A percentile compares a stretch with the other conserved stretches of the same genome.
These are phyloP conservation scores for Thereva nobilitata DNA, from an alignment of 2,888 invertebrate genomes.

Conservation along the genomic window DNA sequence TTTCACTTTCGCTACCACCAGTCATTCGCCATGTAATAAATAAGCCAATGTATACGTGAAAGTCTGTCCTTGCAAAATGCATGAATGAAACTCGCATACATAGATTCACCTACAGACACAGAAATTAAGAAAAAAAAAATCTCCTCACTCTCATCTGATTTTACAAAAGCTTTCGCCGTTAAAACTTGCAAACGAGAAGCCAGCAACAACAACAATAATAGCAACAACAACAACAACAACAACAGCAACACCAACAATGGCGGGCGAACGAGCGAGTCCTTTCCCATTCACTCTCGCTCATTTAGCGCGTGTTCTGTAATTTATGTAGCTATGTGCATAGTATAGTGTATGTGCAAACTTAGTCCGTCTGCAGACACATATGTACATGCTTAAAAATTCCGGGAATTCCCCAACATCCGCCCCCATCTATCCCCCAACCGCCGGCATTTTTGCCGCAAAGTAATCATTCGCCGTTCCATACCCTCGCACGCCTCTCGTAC, in stretches of 20 bases:
- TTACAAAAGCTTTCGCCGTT: conserved; percentile 27
- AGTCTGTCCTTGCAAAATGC: not conserved
- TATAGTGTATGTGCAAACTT: conserved; percentile 9
- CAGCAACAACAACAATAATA: conserved; percentile 9
- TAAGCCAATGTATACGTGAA: no score
- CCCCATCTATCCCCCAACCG: conserved; percentile 5
- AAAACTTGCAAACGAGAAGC: conserved; percentile 19
- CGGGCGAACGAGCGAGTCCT: not conserved
- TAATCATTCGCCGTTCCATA: not conserved
- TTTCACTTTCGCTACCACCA: conserved; percentile 3
- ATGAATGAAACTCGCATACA: conserved; percentile 23
- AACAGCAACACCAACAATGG: conserved; percentile 5
- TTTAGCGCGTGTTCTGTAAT: conserved; percentile 36
- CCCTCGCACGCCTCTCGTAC: conserved; percentile 20
- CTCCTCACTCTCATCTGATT: conserved; percentile 35
- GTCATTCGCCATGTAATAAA: not conserved
- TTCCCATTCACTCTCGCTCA: conserved; percentile 29
- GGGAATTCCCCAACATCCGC: conserved; percentile 2
- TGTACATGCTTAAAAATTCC: conserved; percentile 22
- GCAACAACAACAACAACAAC: conserved; percentile 4
- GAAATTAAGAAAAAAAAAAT: conserved; percentile 30
- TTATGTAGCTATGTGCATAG: conserved; percentile 26
- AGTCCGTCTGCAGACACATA: conserved; percentile 21
- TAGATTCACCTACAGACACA: conserved; percentile 24
- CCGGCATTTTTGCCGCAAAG: not conserved